phyloP scores from a whole-genome alignment of 1,140 invertebrate genomes.

The Heliconius eleuchia region DNA sequence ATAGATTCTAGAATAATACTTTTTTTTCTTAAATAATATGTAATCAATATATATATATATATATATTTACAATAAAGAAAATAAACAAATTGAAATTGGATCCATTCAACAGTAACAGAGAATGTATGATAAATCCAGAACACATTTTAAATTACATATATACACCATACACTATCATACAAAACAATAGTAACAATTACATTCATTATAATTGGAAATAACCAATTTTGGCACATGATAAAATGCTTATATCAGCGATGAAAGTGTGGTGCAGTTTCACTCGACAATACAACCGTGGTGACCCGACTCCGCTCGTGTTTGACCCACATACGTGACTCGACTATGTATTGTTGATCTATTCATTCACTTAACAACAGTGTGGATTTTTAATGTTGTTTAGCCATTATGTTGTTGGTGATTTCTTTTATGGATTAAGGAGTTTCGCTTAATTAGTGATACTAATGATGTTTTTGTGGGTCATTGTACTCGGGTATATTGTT shows the following conservation, averaged over 20 bases:
- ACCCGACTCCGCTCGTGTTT: slow-evolving; percentile 20
- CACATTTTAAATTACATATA: neutral
- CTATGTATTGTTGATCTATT: neutral
- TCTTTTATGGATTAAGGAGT: neutral
- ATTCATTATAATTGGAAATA: neutral
- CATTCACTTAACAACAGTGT: neutral
- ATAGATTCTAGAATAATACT: too few relatives aligned
- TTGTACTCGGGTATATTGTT: too few relatives aligned
- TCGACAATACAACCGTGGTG: slow-evolving; percentile 10
- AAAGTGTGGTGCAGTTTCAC: slow-evolving; percentile 26
- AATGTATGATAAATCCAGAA: neutral
- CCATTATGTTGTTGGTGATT: neutral
- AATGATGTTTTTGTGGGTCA: too few relatives aligned
- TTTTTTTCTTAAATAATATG: too few relatives aligned
- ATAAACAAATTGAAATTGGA: too few relatives aligned
- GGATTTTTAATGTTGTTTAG: neutral
- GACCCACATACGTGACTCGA: slow-evolving; percentile 27
- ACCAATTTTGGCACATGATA: neutral
- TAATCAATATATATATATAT: too few relatives aligned
- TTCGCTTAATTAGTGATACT: neutral
- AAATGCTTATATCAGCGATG: slow-evolving; percentile 14
- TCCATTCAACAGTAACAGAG: neutral
- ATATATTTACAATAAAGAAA: too few relatives aligned
- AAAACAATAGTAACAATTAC: neutral
- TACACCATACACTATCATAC: neutral